These are phyloP conservation scores for Myoxocephalus aenaeus DNA, from an alignment of 2,797 vertebrate genomes.

Conservation along the genomic window DNA sequence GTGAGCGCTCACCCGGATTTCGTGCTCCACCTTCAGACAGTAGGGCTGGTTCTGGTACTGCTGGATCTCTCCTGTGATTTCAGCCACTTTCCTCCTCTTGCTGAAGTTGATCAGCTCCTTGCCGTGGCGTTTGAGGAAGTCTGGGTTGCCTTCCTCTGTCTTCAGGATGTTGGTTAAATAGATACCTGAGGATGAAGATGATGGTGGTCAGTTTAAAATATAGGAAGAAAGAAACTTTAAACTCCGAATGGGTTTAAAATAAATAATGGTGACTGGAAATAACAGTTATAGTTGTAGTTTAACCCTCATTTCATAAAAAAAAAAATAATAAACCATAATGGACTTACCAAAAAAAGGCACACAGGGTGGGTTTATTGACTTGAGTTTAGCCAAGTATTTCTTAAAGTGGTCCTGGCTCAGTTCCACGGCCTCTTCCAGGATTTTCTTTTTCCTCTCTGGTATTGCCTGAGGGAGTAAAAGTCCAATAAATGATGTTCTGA, in stretches of 20 bases:
- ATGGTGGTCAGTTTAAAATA: background rate
- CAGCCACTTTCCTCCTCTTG: slow-evolving; percentile 97
- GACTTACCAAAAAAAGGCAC: slow-evolving; percentile 99
- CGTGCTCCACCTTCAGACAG: slow-evolving; percentile 92
- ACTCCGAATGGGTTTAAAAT: background rate
- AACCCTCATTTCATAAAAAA: background rate
- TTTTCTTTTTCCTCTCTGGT: slow-evolving; percentile 91
- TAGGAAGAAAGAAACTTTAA: background rate
- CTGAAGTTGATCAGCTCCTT: slow-evolving; percentile 99
- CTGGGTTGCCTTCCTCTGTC: slow-evolving; percentile 98
- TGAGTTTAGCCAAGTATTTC: slow-evolving; percentile 97
- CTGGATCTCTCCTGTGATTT: slow-evolving; percentile 99
- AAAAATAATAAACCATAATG: background rate
- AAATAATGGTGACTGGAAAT: background rate
- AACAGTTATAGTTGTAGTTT: background rate
- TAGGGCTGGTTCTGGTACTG: slow-evolving; percentile 99
- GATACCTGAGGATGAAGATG: slow-evolving; percentile 85
- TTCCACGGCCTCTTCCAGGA: slow-evolving; percentile 96
- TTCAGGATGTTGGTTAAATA: slow-evolving; percentile 99
- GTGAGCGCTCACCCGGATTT: slow-evolving; percentile 88
- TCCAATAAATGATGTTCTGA: background rate
- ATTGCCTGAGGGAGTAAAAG: slow-evolving; percentile 71
- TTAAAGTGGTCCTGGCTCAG: slow-evolving; percentile 99
- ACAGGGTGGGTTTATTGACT: slow-evolving; percentile 98
- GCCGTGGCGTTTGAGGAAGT: slow-evolving; percentile 94